Evolutionary conservation across 2,113 vertebrate genomes (phyloP).

Genomic region (Ptilonorhynchus violaceus): DNA sequence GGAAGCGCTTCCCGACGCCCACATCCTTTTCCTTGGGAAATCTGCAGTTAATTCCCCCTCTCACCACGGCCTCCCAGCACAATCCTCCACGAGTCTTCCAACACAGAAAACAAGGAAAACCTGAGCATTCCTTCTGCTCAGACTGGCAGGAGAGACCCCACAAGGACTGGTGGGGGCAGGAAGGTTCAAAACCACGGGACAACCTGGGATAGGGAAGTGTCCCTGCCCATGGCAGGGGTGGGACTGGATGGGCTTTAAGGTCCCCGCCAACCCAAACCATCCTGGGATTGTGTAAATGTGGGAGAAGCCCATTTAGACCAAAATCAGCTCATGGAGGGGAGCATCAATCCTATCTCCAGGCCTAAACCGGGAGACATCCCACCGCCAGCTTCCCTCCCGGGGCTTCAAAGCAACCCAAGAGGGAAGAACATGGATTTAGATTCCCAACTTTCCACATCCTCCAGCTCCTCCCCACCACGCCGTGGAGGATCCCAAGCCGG

Average conservation of each 20-base stretch:
- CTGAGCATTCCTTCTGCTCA: accelerated
- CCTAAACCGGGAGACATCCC: background rate
- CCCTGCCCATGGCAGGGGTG: background rate
- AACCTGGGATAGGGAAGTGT: background rate
- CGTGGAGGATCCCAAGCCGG: background rate
- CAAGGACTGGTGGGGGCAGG: background rate
- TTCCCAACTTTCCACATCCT: accelerated
- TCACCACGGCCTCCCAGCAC: background rate
- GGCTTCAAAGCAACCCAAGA: background rate
- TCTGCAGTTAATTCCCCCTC: background rate
- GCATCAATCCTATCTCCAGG: too few relatives aligned
- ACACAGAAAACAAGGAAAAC: background rate
- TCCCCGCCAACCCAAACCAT: background rate
- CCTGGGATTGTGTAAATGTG: background rate
- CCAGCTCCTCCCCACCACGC: background rate
- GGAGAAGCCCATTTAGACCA: background rate
- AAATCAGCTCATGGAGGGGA: background rate
- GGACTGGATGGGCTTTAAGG: background rate
- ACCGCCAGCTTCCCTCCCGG: accelerated
- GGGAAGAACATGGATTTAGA: accelerated
- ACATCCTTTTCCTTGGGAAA: background rate
- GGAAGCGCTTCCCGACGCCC: background rate
- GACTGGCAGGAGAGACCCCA: accelerated
- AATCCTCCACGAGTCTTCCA: background rate
- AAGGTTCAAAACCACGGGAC: background rate